These are phyloP conservation scores for Parauchenoglanis punctatus DNA, from an alignment of 2,797 vertebrate genomes.

Conservation along the genomic window DNA sequence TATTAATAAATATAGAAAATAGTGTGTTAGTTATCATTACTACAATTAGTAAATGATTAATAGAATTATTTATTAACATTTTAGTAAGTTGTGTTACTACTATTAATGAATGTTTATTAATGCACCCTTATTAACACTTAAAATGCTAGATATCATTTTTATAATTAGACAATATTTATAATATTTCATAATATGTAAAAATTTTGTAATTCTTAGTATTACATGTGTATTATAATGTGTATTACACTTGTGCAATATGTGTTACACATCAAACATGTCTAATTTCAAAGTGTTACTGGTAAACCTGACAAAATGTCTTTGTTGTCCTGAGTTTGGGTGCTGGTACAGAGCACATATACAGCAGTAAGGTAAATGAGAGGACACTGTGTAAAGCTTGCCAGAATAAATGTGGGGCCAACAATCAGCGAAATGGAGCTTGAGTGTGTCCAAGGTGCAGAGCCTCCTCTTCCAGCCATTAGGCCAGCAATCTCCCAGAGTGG, in stretches of 20 bases:
- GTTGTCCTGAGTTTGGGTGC: neutral
- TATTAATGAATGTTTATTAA: neutral
- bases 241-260: neutral
- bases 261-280: neutral
- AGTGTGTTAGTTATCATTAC: neutral
- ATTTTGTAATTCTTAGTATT: too few species aligned
- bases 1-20: neutral
- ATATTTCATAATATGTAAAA: too few species aligned
- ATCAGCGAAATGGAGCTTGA: slow-evolving; percentile 62
- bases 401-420: slow-evolving; percentile 47
- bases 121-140: neutral
- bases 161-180: neutral
- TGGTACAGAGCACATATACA: neutral
- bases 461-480: slow-evolving; percentile 50
- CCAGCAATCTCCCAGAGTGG: slow-evolving; percentile 52
- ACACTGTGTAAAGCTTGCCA: slow-evolving; percentile 39
- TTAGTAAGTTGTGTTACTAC: neutral
- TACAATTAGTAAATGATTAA: neutral
- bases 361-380: slow-evolving; percentile 27
- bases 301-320: neutral
- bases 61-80: neutral
- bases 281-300: neutral
- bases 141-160: neutral
- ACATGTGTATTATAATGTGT: too few species aligned
- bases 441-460: slow-evolving; percentile 53